Conservation (phyloP, 2,113 vertebrate genomes). For the Clinocottus analis region DNA sequence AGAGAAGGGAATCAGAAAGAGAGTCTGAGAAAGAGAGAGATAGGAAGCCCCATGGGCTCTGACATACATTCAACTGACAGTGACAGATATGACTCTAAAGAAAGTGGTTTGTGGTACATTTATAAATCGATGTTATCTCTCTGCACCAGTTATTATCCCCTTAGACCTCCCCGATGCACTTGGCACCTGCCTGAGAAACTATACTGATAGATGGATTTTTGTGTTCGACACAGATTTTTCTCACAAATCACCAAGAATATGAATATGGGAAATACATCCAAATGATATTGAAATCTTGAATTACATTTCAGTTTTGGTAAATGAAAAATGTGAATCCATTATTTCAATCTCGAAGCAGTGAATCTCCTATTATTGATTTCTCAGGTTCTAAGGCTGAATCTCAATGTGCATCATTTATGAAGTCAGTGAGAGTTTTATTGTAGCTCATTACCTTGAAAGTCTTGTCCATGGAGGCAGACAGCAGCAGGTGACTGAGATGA, state of each 20-base stretch:
- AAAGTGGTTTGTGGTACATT: conserved; percentile 52
- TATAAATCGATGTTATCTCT: conserved; percentile 48
- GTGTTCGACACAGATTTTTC: background rate
- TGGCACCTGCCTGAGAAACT: conserved; percentile 17
- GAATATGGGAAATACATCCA: background rate
- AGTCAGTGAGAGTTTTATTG: background rate
- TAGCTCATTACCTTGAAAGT: conserved; percentile 89
- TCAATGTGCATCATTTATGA: background rate
- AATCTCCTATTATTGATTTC: background rate
- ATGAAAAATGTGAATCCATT: background rate
- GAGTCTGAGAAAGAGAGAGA: conserved; percentile 1
- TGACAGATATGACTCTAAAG: conserved; percentile 65
- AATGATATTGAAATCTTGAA: conserved; percentile 1
- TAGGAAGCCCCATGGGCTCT: conserved; percentile 56
- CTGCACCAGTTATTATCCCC: conserved; percentile 40
- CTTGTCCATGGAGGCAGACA: conserved; percentile 95
- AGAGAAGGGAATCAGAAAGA: background rate
- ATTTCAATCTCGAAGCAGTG: background rate
- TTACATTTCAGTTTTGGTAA: conserved; percentile 1
- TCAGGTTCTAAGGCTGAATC: background rate
- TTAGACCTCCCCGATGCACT: conserved; percentile 7
- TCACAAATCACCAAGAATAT: background rate
- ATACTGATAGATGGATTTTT: conserved; percentile 8
- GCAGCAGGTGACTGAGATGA: conserved; percentile 89
- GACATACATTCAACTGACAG: conserved; percentile 74